A percentile compares a stretch with the other conserved stretches of the same genome.
These are phyloP conservation scores for Drosophila subsilvestris DNA, from an alignment of 2,888 invertebrate species.

Conservation along the genomic window DNA sequence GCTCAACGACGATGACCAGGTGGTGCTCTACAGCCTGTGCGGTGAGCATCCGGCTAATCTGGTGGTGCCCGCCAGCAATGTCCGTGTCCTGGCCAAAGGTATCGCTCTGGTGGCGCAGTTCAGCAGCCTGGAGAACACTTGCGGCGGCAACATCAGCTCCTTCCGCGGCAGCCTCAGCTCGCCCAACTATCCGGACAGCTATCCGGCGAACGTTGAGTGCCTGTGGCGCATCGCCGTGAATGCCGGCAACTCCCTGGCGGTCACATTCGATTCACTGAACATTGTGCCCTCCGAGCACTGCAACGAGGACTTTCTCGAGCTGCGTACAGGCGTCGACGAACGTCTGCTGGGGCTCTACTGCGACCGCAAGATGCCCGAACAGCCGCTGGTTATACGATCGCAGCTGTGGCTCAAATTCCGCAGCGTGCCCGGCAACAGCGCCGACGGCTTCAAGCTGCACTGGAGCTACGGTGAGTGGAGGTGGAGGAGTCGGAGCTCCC, in stretches of 20 bases:
- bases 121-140: constrained; percentile 85
- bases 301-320: constrained; percentile 93
- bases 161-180: constrained; percentile 88
- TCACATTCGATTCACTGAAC: constrained; percentile 89
- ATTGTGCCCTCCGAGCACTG: constrained; percentile 90
- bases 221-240: constrained; percentile 89
- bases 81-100: constrained; percentile 52
- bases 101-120: constrained; percentile 83
- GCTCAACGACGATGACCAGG: constrained; percentile 43
- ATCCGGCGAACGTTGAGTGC: constrained; percentile 89
- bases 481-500: constrained; percentile 38
- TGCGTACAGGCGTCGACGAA: constrained; percentile 88
- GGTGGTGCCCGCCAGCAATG: constrained; percentile 50
- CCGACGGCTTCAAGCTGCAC: constrained; percentile 90
- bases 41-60: constrained; percentile 59
- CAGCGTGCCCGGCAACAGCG: constrained; percentile 85
- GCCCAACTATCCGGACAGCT: constrained; percentile 89
- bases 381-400: constrained; percentile 86
- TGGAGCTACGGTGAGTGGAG: constrained; percentile 87
- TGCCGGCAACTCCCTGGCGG: constrained; percentile 88
- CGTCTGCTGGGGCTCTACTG: constrained; percentile 90
- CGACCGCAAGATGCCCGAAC: constrained; percentile 86
- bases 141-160: constrained; percentile 89
- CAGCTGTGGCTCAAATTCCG: constrained; percentile 92
- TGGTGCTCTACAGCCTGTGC: constrained; percentile 58